Base-by-base conservation (phyloP, 2,888 invertebrate genomes). In the Dascillus cervinus region DNA sequence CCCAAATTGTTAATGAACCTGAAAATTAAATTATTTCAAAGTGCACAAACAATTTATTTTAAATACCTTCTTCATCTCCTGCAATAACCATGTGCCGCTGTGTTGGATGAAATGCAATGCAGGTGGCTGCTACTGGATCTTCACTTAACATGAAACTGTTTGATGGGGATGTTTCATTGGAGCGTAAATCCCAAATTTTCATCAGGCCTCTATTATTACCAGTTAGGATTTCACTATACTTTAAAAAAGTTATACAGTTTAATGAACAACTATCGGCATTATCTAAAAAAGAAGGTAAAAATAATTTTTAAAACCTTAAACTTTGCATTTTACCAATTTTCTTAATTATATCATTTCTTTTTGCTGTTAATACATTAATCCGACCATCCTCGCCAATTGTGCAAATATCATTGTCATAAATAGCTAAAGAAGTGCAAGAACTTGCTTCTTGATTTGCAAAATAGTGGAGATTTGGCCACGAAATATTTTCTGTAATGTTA, bases 141-240 rank as follows among this genome's bases (percentile, higher is more conserved):
- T 82, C 82, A 14, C 81, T 82, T 33, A 86, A 67, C 52, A 83
- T 75, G 53, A 90, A 85, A 20, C 79, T 77, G 22, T 75, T 74
- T 0, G 72, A 66, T 2, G 87, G 80, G 39, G 74, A 72, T 49
- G 79, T 72, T 2, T 68, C 65, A 6, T 70, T 61, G 14, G 72
- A 71, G 40, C 89, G 70, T 4, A 89, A 64, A 59, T 94, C 94
- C 79, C 88, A 91, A 35, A 90, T 77, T 60, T 91, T 90, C 72
- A 94, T 80, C 51, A 89, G 84, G 0, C 92, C 92, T 55, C 87
- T 67, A n/a, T 84, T 69, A 62, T 91, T 92, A 10, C 88, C 86
- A 1, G 87, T 85, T 23, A 91, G 72, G 12, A 89, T 71, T 72
- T 88, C 77, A 47, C 71, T 72, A 51, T 77, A 76, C 43, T 63